phyloP scores from a whole-genome alignment of 2,797 vertebrate species.

The Catharus ustulatus region DNA sequence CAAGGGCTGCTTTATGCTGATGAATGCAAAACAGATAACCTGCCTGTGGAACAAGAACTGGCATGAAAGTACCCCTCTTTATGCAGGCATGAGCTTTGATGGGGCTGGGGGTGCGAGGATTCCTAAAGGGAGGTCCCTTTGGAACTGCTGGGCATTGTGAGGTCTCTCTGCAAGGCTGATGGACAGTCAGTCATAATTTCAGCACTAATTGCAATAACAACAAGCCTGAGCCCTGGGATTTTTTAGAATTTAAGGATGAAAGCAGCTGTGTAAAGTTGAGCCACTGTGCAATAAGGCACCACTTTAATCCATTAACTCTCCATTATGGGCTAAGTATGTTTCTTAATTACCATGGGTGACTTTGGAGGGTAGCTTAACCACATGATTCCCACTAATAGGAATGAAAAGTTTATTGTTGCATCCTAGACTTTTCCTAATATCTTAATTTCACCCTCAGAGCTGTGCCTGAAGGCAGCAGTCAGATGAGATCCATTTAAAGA shows the following conservation, averaged over 20 bases:
- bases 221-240: not conserved
- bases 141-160: not conserved
- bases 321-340: constrained; percentile 7
- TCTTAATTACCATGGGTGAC: constrained; percentile 15
- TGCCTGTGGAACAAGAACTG: not conserved
- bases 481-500: constrained; percentile 22
- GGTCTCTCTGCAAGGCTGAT: not conserved
- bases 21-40: constrained; percentile 2
- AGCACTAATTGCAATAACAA: not conserved
- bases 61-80: not conserved
- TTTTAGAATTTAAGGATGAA: not conserved
- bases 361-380: constrained; percentile 23
- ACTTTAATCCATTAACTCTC: constrained; percentile 43
- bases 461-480: constrained; percentile 1
- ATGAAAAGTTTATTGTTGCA: not conserved
- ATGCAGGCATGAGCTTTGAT: not conserved
- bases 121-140: not conserved
- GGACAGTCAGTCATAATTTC: not conserved
- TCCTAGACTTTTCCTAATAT: constrained; percentile 12
- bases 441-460: constrained; percentile 15
- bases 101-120: not conserved
- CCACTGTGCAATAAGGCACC: not conserved
- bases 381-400: not conserved
- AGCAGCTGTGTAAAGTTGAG: not conserved
- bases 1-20: not conserved